Base-by-base conservation (phyloP, 2,888 invertebrate species). In the Cryptocephalus primarius region DNA sequence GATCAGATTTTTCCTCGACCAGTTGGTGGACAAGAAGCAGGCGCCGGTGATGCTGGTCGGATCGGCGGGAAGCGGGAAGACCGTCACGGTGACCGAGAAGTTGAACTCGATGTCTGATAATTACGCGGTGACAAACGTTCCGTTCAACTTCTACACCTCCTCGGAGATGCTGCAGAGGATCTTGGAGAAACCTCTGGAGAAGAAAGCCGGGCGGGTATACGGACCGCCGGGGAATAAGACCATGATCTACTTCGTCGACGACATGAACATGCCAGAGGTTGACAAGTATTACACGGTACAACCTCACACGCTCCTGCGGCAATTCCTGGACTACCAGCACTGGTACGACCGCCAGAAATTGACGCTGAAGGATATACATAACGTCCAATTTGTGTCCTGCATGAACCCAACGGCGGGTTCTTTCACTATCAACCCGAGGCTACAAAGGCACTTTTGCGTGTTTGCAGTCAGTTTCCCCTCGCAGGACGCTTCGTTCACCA, bases 331-430 rank as follows among this genome's bases (percentile, higher is more conserved):
- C 70, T 95, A 95, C 65, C 81, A 78, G 55, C 95, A 95, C 70
- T 96, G 95, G 94, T 96, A 95, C 65, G 95, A 96, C 65, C 74
- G 94, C 47, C 73, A 78, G 41, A 94, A 93, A 65, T 73, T 95
- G 50, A 75, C 83, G 0, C 67, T 94, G 9, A 94, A 92, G 66
- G 94, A 95, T 50, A 89, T 95, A 59, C 85, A 88, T 59, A 90
- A 93, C 65, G 88, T 91, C 39, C 94, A 94, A 74, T 94, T 93
- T 67, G 83, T 94, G 12, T 86, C 93, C 1, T 90, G 90, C 67
- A 95, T 96, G 95, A 95, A 95, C 71, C 95, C 95, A 0, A 92
- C 93, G 0, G 89, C 94, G 11, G 95, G 95, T 13, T 91, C 90
- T 46, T 95, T 95, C 66, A 91, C 90, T 12, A 93, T 95, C 47